These are phyloP conservation scores for Herpailurus yagouaroundi DNA, from an alignment of 2,113 vertebrate species.

Conservation along the genomic window DNA sequence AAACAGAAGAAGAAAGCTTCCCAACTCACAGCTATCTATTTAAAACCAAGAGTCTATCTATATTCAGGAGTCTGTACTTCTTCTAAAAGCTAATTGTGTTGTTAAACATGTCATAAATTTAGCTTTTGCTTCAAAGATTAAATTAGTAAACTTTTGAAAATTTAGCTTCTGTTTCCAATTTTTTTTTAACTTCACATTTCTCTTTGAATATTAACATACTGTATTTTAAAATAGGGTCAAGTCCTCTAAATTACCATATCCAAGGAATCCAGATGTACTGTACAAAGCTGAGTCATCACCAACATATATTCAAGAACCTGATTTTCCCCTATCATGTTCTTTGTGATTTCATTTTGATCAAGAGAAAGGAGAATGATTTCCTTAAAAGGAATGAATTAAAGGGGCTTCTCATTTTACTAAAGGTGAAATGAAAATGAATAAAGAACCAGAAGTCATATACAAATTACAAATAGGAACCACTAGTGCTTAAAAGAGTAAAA, in stretches of 20 bases:
- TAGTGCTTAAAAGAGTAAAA: slow-evolving; percentile 57
- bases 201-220: background rate
- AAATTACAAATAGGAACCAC: background rate
- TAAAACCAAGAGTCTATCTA: background rate
- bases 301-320: background rate
- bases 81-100: background rate
- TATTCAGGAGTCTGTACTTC: background rate
- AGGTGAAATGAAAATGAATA: slow-evolving; percentile 46
- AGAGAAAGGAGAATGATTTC: background rate
- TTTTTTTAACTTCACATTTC: background rate
- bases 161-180: background rate
- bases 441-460: slow-evolving; percentile 44
- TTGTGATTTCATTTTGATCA: slow-evolving; percentile 38
- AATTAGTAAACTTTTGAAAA: slow-evolving; percentile 27
- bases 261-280: background rate
- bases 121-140: slow-evolving; percentile 2
- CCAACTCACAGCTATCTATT: background rate
- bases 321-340: background rate
- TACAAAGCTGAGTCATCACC: background rate
- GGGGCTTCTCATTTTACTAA: background rate
- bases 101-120: background rate
- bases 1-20: background rate
- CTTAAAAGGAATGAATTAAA: slow-evolving; percentile 46
- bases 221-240: slow-evolving; percentile 11
- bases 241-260: background rate